A percentile compares a stretch with the other conserved stretches of the same genome.
phyloP scores from a whole-genome alignment of 2,113 vertebrate species.

The Vanacampus margaritifer region DNA sequence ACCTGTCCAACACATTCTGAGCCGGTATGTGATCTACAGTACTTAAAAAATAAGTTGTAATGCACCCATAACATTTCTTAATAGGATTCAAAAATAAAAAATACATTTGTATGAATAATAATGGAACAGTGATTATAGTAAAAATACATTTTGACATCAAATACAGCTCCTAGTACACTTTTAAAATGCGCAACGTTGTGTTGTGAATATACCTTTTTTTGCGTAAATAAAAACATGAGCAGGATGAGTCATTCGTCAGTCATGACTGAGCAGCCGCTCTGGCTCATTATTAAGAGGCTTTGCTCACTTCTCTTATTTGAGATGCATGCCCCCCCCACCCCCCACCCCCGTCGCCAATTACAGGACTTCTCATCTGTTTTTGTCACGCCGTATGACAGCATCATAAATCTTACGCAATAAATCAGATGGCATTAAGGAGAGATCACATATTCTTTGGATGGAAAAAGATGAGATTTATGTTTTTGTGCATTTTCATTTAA shows the following conservation, averaged over 20 bases:
- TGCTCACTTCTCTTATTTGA: neutral
- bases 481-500: neutral
- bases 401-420: constrained; percentile 1
- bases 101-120: no score
- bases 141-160: neutral
- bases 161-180: neutral
- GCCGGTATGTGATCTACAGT: no score
- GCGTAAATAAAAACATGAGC: neutral
- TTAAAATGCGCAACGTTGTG: neutral
- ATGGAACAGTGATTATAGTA: no score
- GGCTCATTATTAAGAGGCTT: constrained; percentile 1
- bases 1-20: no score
- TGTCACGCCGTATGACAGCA: neutral
- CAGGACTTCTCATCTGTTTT: neutral
- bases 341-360: no score
- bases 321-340: no score
- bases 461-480: neutral
- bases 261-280: neutral
- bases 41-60: no score
- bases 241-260: neutral
- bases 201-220: neutral
- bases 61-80: no score
- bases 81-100: no score
- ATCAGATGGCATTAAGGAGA: neutral
- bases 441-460: neutral